Conservation (phyloP, 2,113 vertebrate species). For the Centropus unirufus region DNA sequence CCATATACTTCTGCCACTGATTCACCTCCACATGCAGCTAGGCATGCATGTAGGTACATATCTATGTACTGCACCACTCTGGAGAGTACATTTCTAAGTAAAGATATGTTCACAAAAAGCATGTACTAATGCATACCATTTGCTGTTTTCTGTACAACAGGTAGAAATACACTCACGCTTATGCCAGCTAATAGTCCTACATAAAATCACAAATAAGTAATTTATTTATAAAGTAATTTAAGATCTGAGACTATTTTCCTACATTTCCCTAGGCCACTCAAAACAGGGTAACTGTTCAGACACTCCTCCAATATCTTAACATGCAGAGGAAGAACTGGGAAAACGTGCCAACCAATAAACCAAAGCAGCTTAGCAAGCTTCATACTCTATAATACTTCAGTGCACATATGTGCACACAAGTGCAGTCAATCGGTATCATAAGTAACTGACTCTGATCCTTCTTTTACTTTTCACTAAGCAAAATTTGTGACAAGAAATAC, state of each 20-base stretch:
- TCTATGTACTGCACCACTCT: accelerated
- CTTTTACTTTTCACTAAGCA: background rate
- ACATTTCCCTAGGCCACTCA: background rate
- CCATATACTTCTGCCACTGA: background rate
- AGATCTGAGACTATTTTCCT: background rate
- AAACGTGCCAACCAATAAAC: background rate
- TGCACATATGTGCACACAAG: accelerated
- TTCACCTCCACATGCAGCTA: background rate
- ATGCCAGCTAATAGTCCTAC: background rate
- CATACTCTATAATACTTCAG: background rate
- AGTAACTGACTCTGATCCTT: accelerated
- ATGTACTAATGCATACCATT: no score
- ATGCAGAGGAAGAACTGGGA: background rate
- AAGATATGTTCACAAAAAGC: background rate
- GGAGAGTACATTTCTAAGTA: background rate
- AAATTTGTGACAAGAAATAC: background rate
- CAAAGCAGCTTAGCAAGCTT: background rate
- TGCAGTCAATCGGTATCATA: accelerated
- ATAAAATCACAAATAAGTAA: background rate
- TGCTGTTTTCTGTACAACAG: background rate
- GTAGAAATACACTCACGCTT: background rate
- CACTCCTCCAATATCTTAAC: background rate
- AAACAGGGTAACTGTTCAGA: background rate
- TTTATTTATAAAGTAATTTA: background rate
- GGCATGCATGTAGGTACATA: accelerated